Percentiles rank a stretch among this genome's conserved stretches.
Evolutionary conservation across 2,113 vertebrate genomes (phyloP).

Genomic region (Alligator mississippiensis): DNA sequence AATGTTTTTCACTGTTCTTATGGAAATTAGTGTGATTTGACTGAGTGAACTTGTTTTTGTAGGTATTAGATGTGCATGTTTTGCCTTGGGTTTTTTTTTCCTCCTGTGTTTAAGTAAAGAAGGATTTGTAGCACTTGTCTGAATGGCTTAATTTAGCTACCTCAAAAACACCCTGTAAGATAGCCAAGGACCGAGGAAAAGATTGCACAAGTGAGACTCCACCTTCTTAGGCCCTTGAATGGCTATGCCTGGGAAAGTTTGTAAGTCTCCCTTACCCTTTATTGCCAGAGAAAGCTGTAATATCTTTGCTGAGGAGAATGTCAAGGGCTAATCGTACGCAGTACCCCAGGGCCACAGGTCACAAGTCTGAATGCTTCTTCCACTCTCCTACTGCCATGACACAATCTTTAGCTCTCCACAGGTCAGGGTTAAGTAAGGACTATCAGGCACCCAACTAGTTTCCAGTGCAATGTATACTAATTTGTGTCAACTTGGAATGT

Average conservation of each 20-base stretch:
- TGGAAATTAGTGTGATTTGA: background rate
- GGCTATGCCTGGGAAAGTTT: background rate
- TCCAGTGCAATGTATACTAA: background rate
- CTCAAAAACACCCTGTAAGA: background rate
- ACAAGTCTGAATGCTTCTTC: background rate
- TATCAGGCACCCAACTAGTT: background rate
- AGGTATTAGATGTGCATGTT: too few relatives aligned
- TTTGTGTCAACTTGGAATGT: background rate
- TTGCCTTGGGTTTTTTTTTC: background rate
- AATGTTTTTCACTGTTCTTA: background rate
- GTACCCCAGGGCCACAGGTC: background rate
- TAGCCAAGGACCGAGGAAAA: background rate
- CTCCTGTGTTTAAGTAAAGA: background rate
- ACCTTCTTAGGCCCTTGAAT: background rate
- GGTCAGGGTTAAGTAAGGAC: background rate
- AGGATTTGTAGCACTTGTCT: background rate
- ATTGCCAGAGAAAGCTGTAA: background rate
- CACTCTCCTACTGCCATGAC: fast-evolving
- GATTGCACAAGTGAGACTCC: background rate
- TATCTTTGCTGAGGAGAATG: background rate
- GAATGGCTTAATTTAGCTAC: background rate
- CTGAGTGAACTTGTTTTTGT: too few relatives aligned
- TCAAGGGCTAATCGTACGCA: background rate
- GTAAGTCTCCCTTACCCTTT: background rate
- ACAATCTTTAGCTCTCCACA: background rate